These are phyloP conservation scores for Psittacula derbiana DNA, from an alignment of 2,797 vertebrate species.

Conservation along the genomic window DNA sequence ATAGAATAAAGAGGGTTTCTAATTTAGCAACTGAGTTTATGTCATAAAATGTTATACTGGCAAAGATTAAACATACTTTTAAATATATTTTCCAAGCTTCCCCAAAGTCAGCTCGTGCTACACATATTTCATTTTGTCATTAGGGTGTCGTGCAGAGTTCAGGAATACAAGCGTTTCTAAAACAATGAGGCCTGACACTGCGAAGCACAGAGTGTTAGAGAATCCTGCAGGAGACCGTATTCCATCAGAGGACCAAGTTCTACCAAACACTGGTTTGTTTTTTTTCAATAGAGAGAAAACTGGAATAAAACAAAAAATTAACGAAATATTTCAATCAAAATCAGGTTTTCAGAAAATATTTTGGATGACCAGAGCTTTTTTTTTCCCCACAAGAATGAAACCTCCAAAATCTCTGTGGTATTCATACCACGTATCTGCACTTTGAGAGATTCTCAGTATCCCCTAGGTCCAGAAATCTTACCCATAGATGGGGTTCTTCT, in stretches of 20 bases:
- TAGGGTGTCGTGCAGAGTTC: not conserved
- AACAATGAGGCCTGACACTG: not conserved
- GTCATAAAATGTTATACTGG: not conserved
- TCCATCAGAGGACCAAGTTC: not conserved
- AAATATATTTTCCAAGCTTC: slow-evolving; percentile 8
- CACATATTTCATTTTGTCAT: not conserved
- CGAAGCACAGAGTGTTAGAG: not conserved
- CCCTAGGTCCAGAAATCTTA: not conserved
- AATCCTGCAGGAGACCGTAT: not conserved
- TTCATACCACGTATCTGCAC: not conserved
- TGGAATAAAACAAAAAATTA: not conserved
- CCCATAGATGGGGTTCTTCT: not conserved
- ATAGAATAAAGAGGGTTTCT: not conserved
- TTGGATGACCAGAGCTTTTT: not conserved
- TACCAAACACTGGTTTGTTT: not conserved
- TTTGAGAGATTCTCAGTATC: not conserved
- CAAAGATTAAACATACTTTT: not conserved
- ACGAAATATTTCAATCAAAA: not conserved
- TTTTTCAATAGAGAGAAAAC: not conserved
- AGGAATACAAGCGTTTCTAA: not conserved
- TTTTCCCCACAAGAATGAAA: not conserved
- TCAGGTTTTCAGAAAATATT: not conserved
- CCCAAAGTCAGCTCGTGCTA: not conserved
- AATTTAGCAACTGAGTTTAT: not conserved
- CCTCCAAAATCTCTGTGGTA: not conserved